Conservation (phyloP, 1,140 invertebrate genomes). For the Asobara japonica region DNA sequence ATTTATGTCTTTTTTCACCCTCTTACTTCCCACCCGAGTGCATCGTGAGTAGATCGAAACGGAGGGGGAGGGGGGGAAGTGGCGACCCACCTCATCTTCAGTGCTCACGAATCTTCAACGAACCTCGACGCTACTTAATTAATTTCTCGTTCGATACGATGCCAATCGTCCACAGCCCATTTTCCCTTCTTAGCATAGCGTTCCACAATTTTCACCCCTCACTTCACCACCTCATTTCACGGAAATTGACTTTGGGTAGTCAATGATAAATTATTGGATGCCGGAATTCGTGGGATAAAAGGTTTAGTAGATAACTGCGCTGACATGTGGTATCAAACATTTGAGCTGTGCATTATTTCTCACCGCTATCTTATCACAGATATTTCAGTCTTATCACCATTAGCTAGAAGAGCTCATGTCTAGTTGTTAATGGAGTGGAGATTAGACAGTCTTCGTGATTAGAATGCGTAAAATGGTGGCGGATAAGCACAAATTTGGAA, state of each 20-base stretch:
- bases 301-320: not conserved
- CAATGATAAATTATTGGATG: not conserved
- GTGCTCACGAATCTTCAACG: constrained; percentile 52
- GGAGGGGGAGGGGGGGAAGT: not conserved
- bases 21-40: not conserved
- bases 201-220: not conserved
- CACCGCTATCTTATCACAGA: not conserved
- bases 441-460: constrained; percentile 1
- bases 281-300: not conserved
- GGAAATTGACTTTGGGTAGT: not conserved
- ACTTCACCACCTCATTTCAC: not conserved
- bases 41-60: not conserved
- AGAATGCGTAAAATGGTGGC: constrained; percentile 38
- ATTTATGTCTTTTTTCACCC: constrained; percentile 36
- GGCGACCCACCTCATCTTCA: constrained; percentile 39
- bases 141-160: constrained; percentile 57
- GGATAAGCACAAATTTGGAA: constrained; percentile 11
- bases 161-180: constrained; percentile 52
- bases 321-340: not conserved
- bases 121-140: constrained; percentile 55
- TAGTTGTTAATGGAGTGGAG: not conserved
- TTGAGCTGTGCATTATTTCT: not conserved
- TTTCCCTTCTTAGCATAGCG: constrained; percentile 33
- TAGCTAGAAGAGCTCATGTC: not conserved
- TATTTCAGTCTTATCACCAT: not conserved